Evolutionary conservation across 2,888 invertebrate species (phyloP).

Genomic region (Caenorhabditis becei): DNA sequence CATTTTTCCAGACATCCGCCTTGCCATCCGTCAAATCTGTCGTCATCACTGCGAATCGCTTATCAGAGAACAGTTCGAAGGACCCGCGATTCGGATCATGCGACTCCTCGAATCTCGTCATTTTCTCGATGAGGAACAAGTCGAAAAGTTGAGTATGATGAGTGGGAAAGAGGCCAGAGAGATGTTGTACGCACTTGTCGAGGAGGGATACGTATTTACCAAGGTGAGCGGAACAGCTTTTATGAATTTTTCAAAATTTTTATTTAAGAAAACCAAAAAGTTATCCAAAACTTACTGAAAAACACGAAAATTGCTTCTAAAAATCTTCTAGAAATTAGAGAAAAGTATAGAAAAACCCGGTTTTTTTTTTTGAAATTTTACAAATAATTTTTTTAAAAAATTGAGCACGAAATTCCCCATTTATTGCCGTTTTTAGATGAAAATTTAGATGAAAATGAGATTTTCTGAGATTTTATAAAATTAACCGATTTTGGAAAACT

Average conservation of each 20-base stretch:
- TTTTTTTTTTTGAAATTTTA: too few species aligned
- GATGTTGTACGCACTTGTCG: constrained; percentile 89
- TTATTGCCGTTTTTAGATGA: too few species aligned
- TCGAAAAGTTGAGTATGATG: constrained; percentile 94
- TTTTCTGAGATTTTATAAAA: too few species aligned
- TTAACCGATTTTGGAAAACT: too few species aligned
- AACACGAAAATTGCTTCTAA: too few species aligned
- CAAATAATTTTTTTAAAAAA: too few species aligned
- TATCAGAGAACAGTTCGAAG: constrained; percentile 90
- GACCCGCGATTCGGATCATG: constrained; percentile 86
- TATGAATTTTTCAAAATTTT: background rate
- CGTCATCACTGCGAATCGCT: constrained; percentile 88
- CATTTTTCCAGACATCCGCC: constrained; percentile 84
- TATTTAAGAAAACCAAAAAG: too few species aligned
- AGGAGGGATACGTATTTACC: constrained; percentile 86
- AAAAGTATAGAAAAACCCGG: too few species aligned
- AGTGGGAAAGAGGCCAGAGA: constrained; percentile 94
- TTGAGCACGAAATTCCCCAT: too few species aligned
- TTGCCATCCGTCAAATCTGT: constrained; percentile 87
- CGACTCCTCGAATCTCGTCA: constrained; percentile 89
- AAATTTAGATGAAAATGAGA: too few species aligned
- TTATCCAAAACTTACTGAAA: background rate
- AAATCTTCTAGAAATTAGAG: too few species aligned
- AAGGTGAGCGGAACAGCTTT: constrained; percentile 29
- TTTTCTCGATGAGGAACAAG: constrained; percentile 89